Evolutionary conservation across 2,797 vertebrate genomes (phyloP).

Genomic region (Tangara arthus): DNA sequence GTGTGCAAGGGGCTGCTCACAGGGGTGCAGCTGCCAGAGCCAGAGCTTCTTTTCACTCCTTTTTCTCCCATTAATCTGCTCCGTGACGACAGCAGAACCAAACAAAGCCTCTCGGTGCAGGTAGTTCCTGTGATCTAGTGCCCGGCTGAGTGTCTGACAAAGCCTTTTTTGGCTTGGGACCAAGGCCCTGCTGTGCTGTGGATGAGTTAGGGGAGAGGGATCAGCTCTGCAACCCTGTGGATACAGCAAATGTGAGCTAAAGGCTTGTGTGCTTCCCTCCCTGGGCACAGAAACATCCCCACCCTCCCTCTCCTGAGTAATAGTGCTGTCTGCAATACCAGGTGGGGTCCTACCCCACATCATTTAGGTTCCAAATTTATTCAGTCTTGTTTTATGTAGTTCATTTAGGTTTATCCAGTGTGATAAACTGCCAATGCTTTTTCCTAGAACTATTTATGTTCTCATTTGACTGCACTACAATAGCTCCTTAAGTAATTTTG

Average conservation of each 20-base stretch:
- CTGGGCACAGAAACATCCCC: fast-evolving
- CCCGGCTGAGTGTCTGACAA: neutral
- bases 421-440: neutral
- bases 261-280: neutral
- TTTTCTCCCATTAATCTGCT: slow-evolving; percentile 23
- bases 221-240: neutral
- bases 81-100: slow-evolving; percentile 1
- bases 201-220: neutral
- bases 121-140: slow-evolving; percentile 5
- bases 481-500: neutral
- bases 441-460: neutral
- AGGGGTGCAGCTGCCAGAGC: neutral
- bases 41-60: slow-evolving; percentile 17
- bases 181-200: neutral
- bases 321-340: neutral
- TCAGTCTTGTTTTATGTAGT: neutral
- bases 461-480: neutral
- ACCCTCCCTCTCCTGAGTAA: neutral
- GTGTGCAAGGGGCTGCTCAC: neutral
- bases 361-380: neutral
- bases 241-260: neutral
- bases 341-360: neutral
- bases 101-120: slow-evolving; percentile 10
- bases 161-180: neutral
- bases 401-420: neutral